Conservation (phyloP, 2,113 vertebrate genomes). For the Tragelaphus imberbis region DNA sequence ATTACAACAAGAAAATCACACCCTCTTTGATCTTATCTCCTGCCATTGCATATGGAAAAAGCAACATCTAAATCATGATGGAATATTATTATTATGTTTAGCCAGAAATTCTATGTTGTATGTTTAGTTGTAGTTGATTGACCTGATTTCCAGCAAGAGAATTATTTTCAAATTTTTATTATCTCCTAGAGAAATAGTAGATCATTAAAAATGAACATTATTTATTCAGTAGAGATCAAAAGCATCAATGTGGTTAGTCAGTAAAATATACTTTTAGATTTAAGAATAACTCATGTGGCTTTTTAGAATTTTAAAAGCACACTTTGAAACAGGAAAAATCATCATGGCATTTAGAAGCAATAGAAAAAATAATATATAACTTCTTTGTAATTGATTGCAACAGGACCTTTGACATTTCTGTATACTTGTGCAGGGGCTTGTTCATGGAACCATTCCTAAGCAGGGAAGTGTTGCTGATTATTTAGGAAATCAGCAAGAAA, state of each 20-base stretch:
- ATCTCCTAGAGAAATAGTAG: conserved; percentile 45
- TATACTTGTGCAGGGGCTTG: not conserved
- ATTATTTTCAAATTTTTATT: conserved; percentile 40
- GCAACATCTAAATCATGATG: not conserved
- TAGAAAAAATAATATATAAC: not conserved
- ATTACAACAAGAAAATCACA: not conserved
- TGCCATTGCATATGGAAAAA: not conserved
- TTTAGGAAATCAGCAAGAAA: conserved; percentile 26
- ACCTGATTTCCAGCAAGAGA: not conserved
- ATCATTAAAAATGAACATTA: conserved; percentile 46
- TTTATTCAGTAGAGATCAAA: conserved; percentile 54
- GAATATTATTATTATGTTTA: conserved; percentile 18
- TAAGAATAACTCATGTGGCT: conserved; percentile 48
- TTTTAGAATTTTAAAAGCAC: conserved; percentile 46
- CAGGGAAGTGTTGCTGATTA: not conserved
- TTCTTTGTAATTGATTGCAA: conserved; percentile 34
- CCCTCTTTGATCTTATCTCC: not conserved
- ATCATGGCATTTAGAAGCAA: conserved; percentile 47
- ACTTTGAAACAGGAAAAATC: conserved; percentile 9
- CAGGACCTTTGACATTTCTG: conserved; percentile 8
- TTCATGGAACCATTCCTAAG: not conserved
- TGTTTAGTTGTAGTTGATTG: conserved; percentile 15
- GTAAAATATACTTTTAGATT: conserved; percentile 43
- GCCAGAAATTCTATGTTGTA: not conserved
- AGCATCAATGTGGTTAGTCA: conserved; percentile 36